These are phyloP conservation scores for Pelosia muscerda DNA, from an alignment of 2,888 invertebrate species.

Conservation along the genomic window DNA sequence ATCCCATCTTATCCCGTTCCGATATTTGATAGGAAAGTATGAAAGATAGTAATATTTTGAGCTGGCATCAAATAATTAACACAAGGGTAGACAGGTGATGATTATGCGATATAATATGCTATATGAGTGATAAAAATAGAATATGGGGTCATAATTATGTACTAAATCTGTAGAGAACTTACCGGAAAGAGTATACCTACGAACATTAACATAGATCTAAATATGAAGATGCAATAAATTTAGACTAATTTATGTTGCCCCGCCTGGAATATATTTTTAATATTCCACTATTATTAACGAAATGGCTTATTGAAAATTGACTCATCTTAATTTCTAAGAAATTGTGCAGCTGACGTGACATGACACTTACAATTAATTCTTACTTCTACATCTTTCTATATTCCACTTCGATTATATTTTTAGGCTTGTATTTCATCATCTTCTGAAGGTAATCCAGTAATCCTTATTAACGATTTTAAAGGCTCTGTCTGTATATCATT, in stretches of 20 bases:
- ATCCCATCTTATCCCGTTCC: too few species aligned
- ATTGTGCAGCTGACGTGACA: slow-evolving; percentile 2
- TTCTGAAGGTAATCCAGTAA: slow-evolving; percentile 20
- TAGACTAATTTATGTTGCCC: not conserved
- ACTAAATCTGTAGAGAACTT: slow-evolving; percentile 31
- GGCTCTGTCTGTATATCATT: slow-evolving; percentile 25
- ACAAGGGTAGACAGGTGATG: too few species aligned
- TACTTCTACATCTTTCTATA: slow-evolving; percentile 1
- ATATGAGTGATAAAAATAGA: slow-evolving; percentile 20
- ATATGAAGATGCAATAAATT: not conserved
- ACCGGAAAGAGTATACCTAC: not conserved
- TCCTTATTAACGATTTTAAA: slow-evolving; percentile 29
- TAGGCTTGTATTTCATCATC: slow-evolving; percentile 26
- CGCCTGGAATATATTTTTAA: not conserved
- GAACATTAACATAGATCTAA: not conserved
- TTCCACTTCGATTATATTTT: slow-evolving; percentile 11
- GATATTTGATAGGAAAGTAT: too few species aligned
- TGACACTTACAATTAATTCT: not conserved
- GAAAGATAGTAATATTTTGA: not conserved
- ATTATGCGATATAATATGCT: too few species aligned
- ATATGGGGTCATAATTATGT: slow-evolving; percentile 27
- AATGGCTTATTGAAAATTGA: not conserved
- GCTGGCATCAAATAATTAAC: not conserved
- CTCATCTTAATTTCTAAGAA: not conserved
- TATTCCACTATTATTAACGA: not conserved